Evolutionary conservation across 2,888 invertebrate genomes (phyloP).

Genomic region (Napeogenes sylphis): DNA sequence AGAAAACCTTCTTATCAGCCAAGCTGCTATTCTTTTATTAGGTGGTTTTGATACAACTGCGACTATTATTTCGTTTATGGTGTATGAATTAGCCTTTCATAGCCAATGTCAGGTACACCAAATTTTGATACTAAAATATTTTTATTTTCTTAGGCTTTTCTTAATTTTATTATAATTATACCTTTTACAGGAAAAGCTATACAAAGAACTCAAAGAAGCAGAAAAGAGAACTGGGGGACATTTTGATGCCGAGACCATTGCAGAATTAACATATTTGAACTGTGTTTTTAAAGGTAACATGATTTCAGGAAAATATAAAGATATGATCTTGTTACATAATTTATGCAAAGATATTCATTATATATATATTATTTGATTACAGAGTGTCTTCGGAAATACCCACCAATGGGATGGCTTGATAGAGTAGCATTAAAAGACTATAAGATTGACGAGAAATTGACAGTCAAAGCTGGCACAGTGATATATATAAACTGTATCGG

Average conservation of each 20-base stretch:
- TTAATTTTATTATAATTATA: background rate
- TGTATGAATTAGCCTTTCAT: conserved; percentile 47
- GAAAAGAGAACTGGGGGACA: conserved; percentile 35
- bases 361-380: conserved; percentile 7
- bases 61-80: conserved; percentile 33
- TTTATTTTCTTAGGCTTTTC: too few species aligned
- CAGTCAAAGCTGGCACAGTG: conserved; percentile 36
- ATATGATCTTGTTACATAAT: too few species aligned
- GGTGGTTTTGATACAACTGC: conserved; percentile 59
- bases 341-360: background rate
- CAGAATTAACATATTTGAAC: conserved; percentile 42
- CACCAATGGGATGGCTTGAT: conserved; percentile 39
- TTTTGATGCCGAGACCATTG: conserved; percentile 32
- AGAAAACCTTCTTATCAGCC: conserved; percentile 51
- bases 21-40: conserved; percentile 53
- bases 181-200: conserved; percentile 41
- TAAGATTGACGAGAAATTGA: conserved; percentile 35
- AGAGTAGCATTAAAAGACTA: conserved; percentile 34
- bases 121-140: too few species aligned
- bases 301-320: too few species aligned
- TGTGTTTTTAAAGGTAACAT: conserved; percentile 46
- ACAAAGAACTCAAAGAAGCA: conserved; percentile 41
- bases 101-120: conserved; percentile 47
- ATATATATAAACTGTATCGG: conserved; percentile 46
- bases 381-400: conserved; percentile 37